Percentiles rank a stretch among this genome's conserved stretches.
phyloP scores from a whole-genome alignment of 1,140 invertebrate species.

The Zaprionus ghesquierei region DNA sequence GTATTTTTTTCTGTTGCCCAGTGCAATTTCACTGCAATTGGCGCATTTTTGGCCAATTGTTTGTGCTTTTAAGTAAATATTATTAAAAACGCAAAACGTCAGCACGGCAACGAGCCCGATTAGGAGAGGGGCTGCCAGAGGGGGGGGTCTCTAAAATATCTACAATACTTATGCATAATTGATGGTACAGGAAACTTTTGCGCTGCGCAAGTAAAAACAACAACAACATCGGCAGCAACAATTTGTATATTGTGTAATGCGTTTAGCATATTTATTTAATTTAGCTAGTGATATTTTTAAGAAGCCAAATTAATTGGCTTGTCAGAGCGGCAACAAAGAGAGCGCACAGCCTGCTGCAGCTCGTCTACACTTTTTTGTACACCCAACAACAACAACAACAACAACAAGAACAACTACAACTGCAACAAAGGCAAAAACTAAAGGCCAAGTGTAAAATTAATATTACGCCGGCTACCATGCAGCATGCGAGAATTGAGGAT shows the following conservation, averaged over 20 bases:
- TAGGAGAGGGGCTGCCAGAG: no score
- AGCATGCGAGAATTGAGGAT: not conserved
- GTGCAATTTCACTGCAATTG: conserved; percentile 46
- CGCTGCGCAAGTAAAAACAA: conserved; percentile 32
- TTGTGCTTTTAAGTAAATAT: conserved; percentile 77
- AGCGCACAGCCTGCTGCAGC: conserved; percentile 35
- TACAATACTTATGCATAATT: conserved; percentile 68
- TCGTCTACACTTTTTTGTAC: conserved; percentile 49
- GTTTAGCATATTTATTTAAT: conserved; percentile 75
- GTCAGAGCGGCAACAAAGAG: conserved; percentile 45
- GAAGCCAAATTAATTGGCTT: conserved; percentile 75
- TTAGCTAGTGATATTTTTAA: conserved; percentile 72
- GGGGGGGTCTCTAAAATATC: conserved; percentile 37
- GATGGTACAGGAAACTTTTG: conserved; percentile 67
- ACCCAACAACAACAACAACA: conserved; percentile 35
- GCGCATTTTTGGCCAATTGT: conserved; percentile 72
- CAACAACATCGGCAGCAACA: conserved; percentile 4
- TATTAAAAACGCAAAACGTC: conserved; percentile 74
- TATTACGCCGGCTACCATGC: conserved; percentile 59
- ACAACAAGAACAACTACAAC: no score
- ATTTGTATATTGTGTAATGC: conserved; percentile 31
- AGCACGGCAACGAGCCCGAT: not conserved
- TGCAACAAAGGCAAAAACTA: conserved; percentile 61
- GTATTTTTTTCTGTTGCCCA: conserved; percentile 17
- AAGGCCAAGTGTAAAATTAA: conserved; percentile 81